These are phyloP conservation scores for Campoletis sonorensis DNA, from an alignment of 1,140 invertebrate species.

Conservation along the genomic window DNA sequence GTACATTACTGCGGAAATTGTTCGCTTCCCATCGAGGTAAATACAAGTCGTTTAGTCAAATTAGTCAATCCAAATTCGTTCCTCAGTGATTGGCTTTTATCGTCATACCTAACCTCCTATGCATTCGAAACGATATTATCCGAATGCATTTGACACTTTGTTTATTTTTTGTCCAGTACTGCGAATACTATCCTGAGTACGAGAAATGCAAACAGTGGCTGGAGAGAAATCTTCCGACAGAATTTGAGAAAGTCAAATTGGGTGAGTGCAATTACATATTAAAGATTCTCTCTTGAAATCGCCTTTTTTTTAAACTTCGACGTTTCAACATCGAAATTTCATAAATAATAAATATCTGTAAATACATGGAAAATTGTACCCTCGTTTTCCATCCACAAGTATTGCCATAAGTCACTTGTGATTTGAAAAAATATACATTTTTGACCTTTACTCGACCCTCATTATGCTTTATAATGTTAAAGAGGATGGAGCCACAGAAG, in stretches of 20 bases:
- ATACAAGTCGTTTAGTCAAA: slow-evolving; percentile 12
- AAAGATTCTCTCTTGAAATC: not conserved
- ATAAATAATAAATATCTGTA: no score
- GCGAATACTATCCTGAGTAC: slow-evolving; percentile 98
- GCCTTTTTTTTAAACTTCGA: not conserved
- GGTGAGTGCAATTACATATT: slow-evolving; percentile 74
- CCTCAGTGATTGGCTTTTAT: not conserved
- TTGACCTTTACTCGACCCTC: no score
- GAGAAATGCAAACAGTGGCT: slow-evolving; percentile 99
- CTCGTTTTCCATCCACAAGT: no score
- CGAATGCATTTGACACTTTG: slow-evolving; percentile 19
- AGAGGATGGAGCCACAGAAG: slow-evolving; percentile 79
- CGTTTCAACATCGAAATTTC: not conserved
- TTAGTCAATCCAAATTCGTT: no score
- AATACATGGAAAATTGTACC: no score
- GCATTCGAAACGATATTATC: not conserved
- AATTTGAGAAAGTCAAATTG: slow-evolving; percentile 92
- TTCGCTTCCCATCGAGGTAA: slow-evolving; percentile 92
- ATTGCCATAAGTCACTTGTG: no score
- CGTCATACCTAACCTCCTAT: not conserved
- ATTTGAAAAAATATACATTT: no score
- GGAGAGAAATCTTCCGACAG: slow-evolving; percentile 93
- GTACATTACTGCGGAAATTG: slow-evolving; percentile 97
- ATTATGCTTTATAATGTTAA: not conserved
- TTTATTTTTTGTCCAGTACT: slow-evolving; percentile 84